Evolutionary conservation across 2,113 vertebrate species (phyloP).

Genomic region (Hippocampus barbouri): DNA sequence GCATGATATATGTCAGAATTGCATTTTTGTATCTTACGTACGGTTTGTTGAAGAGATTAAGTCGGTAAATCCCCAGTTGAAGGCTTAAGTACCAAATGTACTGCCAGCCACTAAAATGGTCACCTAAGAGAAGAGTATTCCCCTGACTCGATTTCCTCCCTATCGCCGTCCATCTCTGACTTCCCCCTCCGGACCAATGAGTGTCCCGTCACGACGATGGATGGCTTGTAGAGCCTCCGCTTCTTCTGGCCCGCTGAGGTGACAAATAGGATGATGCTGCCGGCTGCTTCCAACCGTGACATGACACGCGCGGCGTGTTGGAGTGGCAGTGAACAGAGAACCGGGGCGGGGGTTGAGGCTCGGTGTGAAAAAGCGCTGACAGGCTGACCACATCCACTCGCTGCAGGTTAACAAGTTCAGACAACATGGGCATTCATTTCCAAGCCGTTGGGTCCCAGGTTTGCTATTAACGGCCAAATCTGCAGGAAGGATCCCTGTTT

Average conservation of each 20-base stretch:
- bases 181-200: neutral
- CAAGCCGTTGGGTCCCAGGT: neutral
- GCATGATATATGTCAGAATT: too few species aligned
- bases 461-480: neutral
- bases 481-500: neutral
- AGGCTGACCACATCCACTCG: conserved; percentile 29
- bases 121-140: neutral
- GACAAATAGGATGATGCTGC: conserved; percentile 23
- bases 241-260: conserved; percentile 14
- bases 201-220: neutral
- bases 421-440: neutral
- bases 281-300: conserved; percentile 12
- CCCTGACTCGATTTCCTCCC: neutral
- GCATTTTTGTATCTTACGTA: too few species aligned
- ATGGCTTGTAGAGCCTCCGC: conserved; percentile 1
- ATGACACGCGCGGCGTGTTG: conserved; percentile 9
- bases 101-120: neutral
- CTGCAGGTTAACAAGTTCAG: conserved; percentile 37
- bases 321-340: neutral
- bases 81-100: too few species aligned
- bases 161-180: neutral
- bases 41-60: too few species aligned
- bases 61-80: too few species aligned
- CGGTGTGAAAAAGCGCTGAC: conserved; percentile 22
- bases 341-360: conserved; percentile 4